Evolutionary conservation across 2,113 vertebrate genomes (phyloP).

Genomic region (Leptobrachium ailaonicum): DNA sequence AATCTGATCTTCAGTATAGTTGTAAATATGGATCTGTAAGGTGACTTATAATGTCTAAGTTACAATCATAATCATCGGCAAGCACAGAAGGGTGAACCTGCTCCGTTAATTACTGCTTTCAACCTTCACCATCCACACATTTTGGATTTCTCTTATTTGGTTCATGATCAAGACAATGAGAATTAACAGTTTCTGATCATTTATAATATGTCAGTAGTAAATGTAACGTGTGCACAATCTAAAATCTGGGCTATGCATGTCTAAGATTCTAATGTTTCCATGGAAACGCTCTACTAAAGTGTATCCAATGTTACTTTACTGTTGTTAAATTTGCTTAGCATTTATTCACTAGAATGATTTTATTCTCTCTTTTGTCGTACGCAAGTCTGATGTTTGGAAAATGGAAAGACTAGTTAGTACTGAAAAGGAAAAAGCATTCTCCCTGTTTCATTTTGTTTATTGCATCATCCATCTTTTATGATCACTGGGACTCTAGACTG

Average conservation of each 20-base stretch:
- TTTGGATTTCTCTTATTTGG: no score
- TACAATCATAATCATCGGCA: slow-evolving; percentile 49
- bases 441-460: slow-evolving; percentile 75
- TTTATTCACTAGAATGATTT: not conserved
- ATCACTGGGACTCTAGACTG: slow-evolving; percentile 72
- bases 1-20: slow-evolving; percentile 71
- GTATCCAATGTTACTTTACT: slow-evolving; percentile 55
- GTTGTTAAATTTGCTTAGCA: no score
- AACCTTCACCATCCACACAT: no score
- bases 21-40: slow-evolving; percentile 75
- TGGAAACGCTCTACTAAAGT: slow-evolving; percentile 68
- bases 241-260: no score
- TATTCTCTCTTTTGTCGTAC: slow-evolving; percentile 34
- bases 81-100: no score
- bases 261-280: slow-evolving; percentile 68
- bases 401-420: slow-evolving; percentile 70
- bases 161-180: no score
- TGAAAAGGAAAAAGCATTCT: slow-evolving; percentile 63
- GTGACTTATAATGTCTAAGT: slow-evolving; percentile 73
- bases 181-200: no score
- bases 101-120: no score
- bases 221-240: no score
- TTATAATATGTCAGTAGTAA: no score
- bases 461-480: slow-evolving; percentile 78
- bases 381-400: slow-evolving; percentile 47